phyloP scores from a whole-genome alignment of 2,113 vertebrate species.

The Salvelinus alpinus region DNA sequence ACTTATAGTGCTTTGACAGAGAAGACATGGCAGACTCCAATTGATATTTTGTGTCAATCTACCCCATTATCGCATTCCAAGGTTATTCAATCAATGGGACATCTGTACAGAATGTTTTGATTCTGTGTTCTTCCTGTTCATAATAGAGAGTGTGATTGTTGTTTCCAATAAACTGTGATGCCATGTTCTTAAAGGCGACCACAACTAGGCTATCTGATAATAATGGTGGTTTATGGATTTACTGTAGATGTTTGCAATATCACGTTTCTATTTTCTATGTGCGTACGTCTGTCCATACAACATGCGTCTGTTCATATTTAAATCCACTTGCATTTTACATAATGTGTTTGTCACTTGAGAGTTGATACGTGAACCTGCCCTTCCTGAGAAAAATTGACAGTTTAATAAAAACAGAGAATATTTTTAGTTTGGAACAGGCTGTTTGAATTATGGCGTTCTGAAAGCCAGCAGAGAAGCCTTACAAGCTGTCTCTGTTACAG shows the following conservation, averaged over 20 bases:
- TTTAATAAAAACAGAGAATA: conserved; percentile 9
- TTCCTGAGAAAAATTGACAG: neutral
- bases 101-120: neutral
- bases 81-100: conserved; percentile 1
- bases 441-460: conserved; percentile 44
- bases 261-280: neutral
- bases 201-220: too few species aligned
- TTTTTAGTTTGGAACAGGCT: conserved; percentile 40
- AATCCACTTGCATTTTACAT: neutral
- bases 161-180: neutral
- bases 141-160: neutral
- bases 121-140: neutral
- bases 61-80: conserved; percentile 7
- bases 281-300: neutral
- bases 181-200: too few species aligned
- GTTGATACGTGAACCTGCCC: conserved; percentile 13
- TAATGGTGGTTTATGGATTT: neutral
- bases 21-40: neutral
- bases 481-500: conserved; percentile 34
- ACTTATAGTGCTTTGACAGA: conserved; percentile 3
- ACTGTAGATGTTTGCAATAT: neutral
- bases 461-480: conserved; percentile 27
- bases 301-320: neutral
- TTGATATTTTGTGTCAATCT: neutral
- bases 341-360: neutral